phyloP scores from a whole-genome alignment of 2,113 vertebrate genomes.

The Oreochromis spilurus region DNA sequence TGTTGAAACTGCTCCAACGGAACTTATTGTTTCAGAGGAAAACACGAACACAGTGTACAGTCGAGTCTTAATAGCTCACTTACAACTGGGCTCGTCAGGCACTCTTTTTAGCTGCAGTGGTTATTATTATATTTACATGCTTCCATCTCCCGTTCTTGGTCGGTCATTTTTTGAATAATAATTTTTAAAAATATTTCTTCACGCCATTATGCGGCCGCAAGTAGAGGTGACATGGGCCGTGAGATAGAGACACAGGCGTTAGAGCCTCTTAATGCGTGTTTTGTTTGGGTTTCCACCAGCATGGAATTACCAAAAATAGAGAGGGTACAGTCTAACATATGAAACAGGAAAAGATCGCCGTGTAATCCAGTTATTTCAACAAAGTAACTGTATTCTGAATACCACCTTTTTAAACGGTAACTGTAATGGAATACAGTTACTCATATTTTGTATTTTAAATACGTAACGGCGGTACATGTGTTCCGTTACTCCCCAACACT shows the following conservation, averaged over 20 bases:
- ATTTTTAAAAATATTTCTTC: neutral
- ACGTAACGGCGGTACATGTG: rapidly evolving
- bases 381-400: neutral
- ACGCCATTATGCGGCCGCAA: neutral
- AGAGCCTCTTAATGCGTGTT: neutral
- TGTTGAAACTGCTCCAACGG: rapidly evolving
- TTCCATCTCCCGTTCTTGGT: neutral
- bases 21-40: neutral
- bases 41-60: neutral
- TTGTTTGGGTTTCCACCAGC: neutral
- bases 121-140: neutral
- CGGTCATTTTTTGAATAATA: neutral
- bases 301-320: neutral
- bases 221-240: neutral
- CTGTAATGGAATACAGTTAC: no score
- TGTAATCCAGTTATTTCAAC: neutral
- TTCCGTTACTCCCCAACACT: neutral
- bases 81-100: neutral
- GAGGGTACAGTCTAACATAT: neutral
- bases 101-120: neutral
- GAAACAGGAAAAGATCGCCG: rapidly evolving
- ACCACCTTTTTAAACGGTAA: neutral
- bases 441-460: neutral
- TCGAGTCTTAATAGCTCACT: neutral
- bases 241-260: neutral